phyloP scores from a whole-genome alignment of 2,888 invertebrate species.

The Stratiomys singularior region DNA sequence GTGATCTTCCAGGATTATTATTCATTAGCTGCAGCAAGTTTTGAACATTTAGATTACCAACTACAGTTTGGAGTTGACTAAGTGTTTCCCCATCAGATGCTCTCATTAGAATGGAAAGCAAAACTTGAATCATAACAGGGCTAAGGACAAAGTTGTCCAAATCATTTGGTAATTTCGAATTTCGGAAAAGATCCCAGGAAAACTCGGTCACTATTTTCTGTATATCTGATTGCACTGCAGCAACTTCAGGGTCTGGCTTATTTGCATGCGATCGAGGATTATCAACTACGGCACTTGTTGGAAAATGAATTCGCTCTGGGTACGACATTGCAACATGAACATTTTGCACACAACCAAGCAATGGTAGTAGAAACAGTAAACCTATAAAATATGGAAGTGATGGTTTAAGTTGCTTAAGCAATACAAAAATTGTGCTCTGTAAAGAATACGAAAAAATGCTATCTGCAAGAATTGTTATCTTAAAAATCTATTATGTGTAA shows the following conservation, averaged over 20 bases:
- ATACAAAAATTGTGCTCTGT: too few species aligned
- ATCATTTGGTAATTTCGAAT: slow-evolving; percentile 49
- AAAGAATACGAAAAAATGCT: too few species aligned
- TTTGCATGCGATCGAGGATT: background rate
- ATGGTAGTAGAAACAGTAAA: too few species aligned
- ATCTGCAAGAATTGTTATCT: too few species aligned
- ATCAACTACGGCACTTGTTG: background rate
- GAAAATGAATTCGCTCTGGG: background rate
- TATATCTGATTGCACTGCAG: background rate
- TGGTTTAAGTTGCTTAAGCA: too few species aligned
- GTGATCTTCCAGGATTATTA: background rate
- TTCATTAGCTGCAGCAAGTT: background rate
- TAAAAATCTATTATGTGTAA: too few species aligned
- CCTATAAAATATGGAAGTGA: too few species aligned
- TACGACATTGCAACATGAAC: background rate
- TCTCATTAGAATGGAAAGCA: slow-evolving; percentile 52
- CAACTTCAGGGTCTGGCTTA: background rate
- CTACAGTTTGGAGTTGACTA: slow-evolving; percentile 50
- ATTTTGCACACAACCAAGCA: background rate
- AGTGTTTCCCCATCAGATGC: slow-evolving; percentile 52
- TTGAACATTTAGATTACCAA: slow-evolving; percentile 38
- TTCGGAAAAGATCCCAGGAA: slow-evolving; percentile 52
- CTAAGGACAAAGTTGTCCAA: slow-evolving; percentile 53
- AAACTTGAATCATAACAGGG: slow-evolving; percentile 53
- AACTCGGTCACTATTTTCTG: slow-evolving; percentile 36